Evolutionary conservation across 2,888 invertebrate species (phyloP).

Genomic region (Fragum sueziense): DNA sequence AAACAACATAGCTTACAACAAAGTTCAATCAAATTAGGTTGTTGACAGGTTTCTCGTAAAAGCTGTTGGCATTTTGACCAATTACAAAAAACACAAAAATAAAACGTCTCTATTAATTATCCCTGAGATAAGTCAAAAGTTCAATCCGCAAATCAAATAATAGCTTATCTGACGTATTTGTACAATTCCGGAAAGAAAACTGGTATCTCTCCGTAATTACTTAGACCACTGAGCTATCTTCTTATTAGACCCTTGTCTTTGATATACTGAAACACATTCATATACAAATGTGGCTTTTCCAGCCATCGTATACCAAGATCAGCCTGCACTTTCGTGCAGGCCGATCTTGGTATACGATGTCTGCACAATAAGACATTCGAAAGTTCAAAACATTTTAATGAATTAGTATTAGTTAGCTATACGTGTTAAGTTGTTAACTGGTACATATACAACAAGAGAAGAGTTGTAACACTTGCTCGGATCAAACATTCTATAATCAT

Average conservation of each 20-base stretch:
- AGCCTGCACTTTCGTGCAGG: too few relatives aligned
- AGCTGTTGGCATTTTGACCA: background rate
- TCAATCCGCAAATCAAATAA: background rate
- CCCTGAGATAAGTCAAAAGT: background rate
- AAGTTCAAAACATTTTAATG: too few relatives aligned
- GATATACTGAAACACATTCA: too few relatives aligned
- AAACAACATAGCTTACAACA: background rate
- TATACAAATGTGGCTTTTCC: too few relatives aligned
- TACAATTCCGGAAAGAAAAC: background rate
- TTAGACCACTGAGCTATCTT: background rate
- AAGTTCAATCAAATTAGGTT: background rate
- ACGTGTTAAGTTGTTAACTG: too few relatives aligned
- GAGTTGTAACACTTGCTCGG: too few relatives aligned
- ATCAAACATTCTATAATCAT: too few relatives aligned
- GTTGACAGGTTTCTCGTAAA: background rate
- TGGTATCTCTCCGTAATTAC: background rate
- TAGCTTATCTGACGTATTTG: background rate
- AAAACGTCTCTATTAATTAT: background rate
- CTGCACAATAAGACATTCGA: too few relatives aligned
- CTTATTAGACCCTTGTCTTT: background rate
- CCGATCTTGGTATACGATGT: too few relatives aligned
- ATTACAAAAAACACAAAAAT: background rate
- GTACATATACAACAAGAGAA: too few relatives aligned
- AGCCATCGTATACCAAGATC: too few relatives aligned
- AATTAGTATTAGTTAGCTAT: too few relatives aligned